Base-by-base conservation (phyloP, 2,797 vertebrate species). In the Lophotriccus pileatus region DNA sequence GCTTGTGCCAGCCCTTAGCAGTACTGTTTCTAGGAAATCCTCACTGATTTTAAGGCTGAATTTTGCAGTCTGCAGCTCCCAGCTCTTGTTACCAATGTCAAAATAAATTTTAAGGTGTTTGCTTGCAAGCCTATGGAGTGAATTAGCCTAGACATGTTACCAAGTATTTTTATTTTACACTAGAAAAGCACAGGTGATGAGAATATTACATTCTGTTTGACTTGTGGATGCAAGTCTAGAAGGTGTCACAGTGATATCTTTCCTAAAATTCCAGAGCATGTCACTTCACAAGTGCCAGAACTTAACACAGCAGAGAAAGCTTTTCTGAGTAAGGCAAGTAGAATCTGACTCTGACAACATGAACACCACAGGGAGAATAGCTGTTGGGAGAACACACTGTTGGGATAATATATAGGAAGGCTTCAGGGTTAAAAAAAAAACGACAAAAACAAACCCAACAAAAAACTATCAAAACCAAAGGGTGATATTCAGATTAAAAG, bases 361-460 rank as follows among this genome's bases (percentile, higher is more conserved):
- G 34, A 83, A 24, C 0, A 3, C 44, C 58, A 24, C 21, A 27
- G n/a, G n/a, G 22, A 86, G 10, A 62, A 55, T 10, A 55, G 4
- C 28, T 70, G 4, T 47, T 60, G 41, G 75, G 81, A 89, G 36
- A 83, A 94, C 18, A 56, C 52, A 53, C 5, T 39, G 34, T 34
- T 22, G 41, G 20, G 27, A 34, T 77, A 60, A 59, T 36, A 46
- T 7, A 30, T 7, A 32, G 6, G 21, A 70, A 75, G 30, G 14
- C 11, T 76, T 92, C 8, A 19, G n/a, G 14, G 17, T 30, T 30
- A 0, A 1, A 28, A 39, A 43, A 9, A 21, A 4, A 59, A 2
- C 41, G 14, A 4, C 34, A 58, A 3, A 4, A 39, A 34, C 1
- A n/a, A 14, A 9, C n/a, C 22, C n/a, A 36, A 7, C 2, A 23